phyloP scores from a whole-genome alignment of 2,113 vertebrate genomes.

The Sceloporus undulatus region DNA sequence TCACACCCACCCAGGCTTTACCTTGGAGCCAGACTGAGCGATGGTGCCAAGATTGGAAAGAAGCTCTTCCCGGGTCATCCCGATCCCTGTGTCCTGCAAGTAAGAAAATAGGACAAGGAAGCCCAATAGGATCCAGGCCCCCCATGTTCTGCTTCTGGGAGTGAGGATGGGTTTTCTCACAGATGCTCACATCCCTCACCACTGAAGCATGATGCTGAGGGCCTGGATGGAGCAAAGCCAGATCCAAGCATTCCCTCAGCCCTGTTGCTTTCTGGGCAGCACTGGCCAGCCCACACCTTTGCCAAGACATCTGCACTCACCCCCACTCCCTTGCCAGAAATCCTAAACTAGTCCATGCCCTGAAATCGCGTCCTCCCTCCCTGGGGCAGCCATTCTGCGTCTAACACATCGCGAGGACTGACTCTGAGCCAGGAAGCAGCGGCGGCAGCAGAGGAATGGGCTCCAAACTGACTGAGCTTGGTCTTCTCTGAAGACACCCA shows the following conservation, averaged over 20 bases:
- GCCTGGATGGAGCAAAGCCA: too few species aligned
- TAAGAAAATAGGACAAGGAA: conserved; percentile 10
- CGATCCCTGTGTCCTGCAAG: conserved; percentile 92
- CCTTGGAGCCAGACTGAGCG: conserved; percentile 94
- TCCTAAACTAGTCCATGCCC: not conserved
- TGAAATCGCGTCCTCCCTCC: not conserved
- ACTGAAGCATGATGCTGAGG: not conserved
- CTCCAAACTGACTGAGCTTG: too few species aligned
- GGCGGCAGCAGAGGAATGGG: too few species aligned
- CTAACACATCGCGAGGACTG: too few species aligned
- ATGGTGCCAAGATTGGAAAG: conserved; percentile 94
- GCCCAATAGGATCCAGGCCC: too few species aligned
- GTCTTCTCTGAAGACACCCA: too few species aligned
- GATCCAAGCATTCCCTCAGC: too few species aligned
- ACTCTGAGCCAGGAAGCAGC: too few species aligned
- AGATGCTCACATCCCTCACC: too few species aligned
- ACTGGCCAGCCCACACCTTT: not conserved
- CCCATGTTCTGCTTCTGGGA: too few species aligned
- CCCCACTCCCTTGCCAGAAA: not conserved
- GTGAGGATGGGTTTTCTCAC: not conserved
- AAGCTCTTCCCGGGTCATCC: conserved; percentile 93
- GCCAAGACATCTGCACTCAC: not conserved
- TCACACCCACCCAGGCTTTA: not conserved
- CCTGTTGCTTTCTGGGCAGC: too few species aligned
- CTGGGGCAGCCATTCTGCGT: not conserved